Conservation (phyloP, 64 coral and sea anemone species). For the Stichodactyla helianthus region DNA sequence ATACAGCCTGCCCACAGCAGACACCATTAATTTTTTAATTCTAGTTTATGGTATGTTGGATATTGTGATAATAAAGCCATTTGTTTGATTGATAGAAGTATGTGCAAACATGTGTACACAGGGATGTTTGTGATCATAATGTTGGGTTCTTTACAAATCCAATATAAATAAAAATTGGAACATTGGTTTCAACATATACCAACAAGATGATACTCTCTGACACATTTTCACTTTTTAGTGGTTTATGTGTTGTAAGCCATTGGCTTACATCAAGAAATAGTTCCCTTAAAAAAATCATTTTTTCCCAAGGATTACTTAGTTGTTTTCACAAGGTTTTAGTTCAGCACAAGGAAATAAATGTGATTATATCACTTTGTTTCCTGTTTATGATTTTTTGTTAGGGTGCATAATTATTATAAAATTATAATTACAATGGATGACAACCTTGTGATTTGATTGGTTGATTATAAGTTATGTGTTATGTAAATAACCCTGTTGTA, state of each 20-base stretch:
- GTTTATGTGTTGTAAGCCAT: neutral
- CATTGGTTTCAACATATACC: neutral
- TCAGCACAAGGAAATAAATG: neutral
- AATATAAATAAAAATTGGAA: neutral
- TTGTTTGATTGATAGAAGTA: neutral
- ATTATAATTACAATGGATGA: neutral
- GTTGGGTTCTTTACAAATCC: neutral
- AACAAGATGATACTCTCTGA: neutral
- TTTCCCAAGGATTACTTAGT: neutral
- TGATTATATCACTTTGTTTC: neutral
- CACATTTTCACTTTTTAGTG: neutral
- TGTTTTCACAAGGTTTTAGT: neutral
- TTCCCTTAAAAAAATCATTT: neutral
- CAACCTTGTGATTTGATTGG: neutral
- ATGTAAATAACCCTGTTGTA: neutral
- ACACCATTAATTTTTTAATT: neutral
- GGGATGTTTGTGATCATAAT: neutral
- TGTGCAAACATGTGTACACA: neutral
- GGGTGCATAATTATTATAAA: neutral
- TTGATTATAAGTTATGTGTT: neutral
- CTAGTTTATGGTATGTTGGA: too few relatives aligned
- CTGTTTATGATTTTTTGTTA: neutral
- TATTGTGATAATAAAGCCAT: too few relatives aligned
- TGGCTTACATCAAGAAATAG: too few relatives aligned
- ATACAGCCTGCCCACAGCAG: too few relatives aligned